Base-by-base conservation (phyloP, 2,888 invertebrate species). In the Molorchus minor region DNA sequence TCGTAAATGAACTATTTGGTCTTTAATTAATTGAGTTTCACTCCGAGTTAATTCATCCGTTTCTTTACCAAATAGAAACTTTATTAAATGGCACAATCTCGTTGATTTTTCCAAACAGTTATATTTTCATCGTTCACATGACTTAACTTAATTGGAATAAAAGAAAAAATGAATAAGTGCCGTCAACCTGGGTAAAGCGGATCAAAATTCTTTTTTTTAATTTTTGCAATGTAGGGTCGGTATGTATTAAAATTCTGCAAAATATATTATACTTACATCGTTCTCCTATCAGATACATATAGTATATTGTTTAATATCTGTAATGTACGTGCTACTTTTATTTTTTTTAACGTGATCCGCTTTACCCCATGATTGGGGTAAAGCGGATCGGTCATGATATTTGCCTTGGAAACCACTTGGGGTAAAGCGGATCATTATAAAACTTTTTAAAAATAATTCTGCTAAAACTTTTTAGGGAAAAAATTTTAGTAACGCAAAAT, bases 21-120 rank as follows among this genome's bases (percentile, higher is more conserved):
- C 40, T 40, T 40, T 16, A 40, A 40, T 40, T 40, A 40, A 15
- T 40, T 40, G 12, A 40, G 15, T 40, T 40, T 40, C 40, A 40
- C 16, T 13, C 15, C 15, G 15, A 40, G 40, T 40, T 40, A 40
- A 1, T 10, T 40, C 40, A 4, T 40, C 40, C 8, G 40, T 40
- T 40, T 40, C 13, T 40, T 40, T 40, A 40, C 40, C 12, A 40
- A 40, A 40, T 10, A 40, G 16, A 38, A 40, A 40, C 13, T 40
- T 12, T 40, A 40, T 40, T 15, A 8, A 8, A 3, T 8, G 25
- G 8, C 25, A 25, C 3, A 25, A 25, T 8, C 25, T 25, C 3
- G 25, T 25, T 25, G 25, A 25, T 25, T 25, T 8, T 25, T 3
- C 25, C 25, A 25, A 3, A 8, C 25, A 5, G 8, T 8, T 25